phyloP scores from a whole-genome alignment of 2,888 invertebrate species.

The Harpalus rubripes region DNA sequence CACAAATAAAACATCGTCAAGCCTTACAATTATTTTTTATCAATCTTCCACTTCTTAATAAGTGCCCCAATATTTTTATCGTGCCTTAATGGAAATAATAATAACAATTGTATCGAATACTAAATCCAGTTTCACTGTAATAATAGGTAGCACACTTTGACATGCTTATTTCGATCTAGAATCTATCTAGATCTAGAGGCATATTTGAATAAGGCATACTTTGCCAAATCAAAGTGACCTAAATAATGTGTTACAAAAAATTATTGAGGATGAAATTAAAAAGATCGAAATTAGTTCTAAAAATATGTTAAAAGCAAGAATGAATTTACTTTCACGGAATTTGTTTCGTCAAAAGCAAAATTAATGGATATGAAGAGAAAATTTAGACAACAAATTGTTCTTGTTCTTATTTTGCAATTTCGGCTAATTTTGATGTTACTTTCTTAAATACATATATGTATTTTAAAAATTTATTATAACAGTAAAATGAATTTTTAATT shows the following conservation, averaged over 20 bases:
- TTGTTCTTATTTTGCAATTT: background rate
- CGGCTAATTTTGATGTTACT: background rate
- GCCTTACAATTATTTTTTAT: slow-evolving; percentile 18
- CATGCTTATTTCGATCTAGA: background rate
- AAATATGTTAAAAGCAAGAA: slow-evolving; percentile 14
- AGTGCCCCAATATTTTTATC: slow-evolving; percentile 9
- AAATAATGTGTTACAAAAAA: slow-evolving; percentile 18
- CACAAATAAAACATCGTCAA: slow-evolving; percentile 8
- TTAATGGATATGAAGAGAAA: background rate
- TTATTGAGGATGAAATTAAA: background rate
- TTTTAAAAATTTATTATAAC: no score
- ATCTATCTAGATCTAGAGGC: background rate
- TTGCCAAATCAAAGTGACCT: slow-evolving; percentile 9
- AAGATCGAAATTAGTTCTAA: slow-evolving; percentile 18
- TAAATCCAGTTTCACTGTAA: slow-evolving; percentile 28
- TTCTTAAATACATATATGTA: background rate
- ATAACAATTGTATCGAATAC: background rate
- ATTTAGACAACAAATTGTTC: background rate
- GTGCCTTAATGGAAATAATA: slow-evolving; percentile 31
- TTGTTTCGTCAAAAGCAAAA: background rate
- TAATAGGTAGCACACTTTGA: slow-evolving; percentile 30
- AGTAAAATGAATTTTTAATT: no score
- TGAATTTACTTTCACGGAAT: slow-evolving; percentile 17
- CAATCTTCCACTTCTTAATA: background rate
- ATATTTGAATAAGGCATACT: slow-evolving; percentile 19